Evolutionary conservation across 2,113 vertebrate genomes (phyloP), one percentile per base, ranked within the genome.

Genomic region (Mesitornis unicolor): DNA sequence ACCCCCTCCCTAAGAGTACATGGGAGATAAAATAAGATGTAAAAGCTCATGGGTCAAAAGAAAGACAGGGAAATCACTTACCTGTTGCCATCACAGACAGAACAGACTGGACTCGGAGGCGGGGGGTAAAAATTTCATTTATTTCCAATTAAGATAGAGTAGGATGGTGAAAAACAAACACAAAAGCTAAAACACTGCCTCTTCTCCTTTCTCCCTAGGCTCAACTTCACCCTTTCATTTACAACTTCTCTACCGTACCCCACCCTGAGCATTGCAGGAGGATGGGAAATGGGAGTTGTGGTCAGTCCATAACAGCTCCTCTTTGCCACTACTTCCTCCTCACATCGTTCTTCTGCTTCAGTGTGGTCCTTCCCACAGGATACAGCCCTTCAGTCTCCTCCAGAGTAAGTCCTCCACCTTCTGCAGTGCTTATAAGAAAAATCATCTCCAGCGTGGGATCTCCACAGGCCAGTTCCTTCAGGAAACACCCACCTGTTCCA

Each of bases 231-330:
- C 25, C 4, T n/a, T 61, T 80, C 9, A 51, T 84, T 76, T 9
- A 24, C 40, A 54, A 14, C 13, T 82, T 13, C 4, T 74, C 59
- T n/a, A 63, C 9, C 3, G 73, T 81, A 17, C 6, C 8, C 11
- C 3, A 24, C 43, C 19, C 31, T 0, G 2, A 22, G 17, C 0
- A 5, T 6, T 2, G 4, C 24, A 80, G 7, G 21, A 6, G 43
- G 17, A 45, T 54, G 31, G 33, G 26, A 28, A 31, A 14, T 24
- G 18, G 10, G 29, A 3, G 6, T 5, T 51, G 24, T 7, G 19
- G 7, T 57, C 42, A 29, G 51, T n/a, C 16, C 9, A 2, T n/a
- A 68, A 20, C 16, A 19, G 8, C 26, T 10, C 3, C 16, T 77
- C 13, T 57, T 16, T 90, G 17, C 6, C 2, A 1, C 28, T 63